These are phyloP conservation scores for Microctonus aethiopoides DNA, from an alignment of 2,888 invertebrate species.

Conservation along the genomic window DNA sequence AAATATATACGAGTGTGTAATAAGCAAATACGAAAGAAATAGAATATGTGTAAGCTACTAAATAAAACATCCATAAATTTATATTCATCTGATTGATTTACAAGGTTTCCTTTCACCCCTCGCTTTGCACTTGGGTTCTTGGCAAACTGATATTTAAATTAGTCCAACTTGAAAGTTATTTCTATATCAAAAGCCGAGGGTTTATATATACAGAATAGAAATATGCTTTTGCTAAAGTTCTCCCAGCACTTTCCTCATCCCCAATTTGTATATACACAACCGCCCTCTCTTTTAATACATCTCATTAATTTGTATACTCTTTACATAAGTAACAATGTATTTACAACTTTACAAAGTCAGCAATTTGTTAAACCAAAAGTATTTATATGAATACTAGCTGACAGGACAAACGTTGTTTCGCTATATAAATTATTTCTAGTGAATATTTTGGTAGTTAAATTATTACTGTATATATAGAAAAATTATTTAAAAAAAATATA, in stretches of 20 bases:
- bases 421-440: too few relatives aligned
- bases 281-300: slow-evolving; percentile 1
- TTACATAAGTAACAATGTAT: background rate
- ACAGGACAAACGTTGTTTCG: too few relatives aligned
- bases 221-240: slow-evolving; percentile 51
- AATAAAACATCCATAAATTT: slow-evolving; percentile 67
- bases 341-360: slow-evolving; percentile 4
- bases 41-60: slow-evolving; percentile 57
- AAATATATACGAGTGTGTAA: slow-evolving; percentile 17
- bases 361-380: background rate
- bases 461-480: too few relatives aligned
- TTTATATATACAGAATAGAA: slow-evolving; percentile 44
- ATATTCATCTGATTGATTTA: slow-evolving; percentile 64
- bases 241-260: slow-evolving; percentile 16
- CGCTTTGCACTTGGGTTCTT: slow-evolving; percentile 29
- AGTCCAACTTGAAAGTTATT: slow-evolving; percentile 61
- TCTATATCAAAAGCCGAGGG: slow-evolving; percentile 33
- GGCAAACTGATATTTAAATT: slow-evolving; percentile 67
- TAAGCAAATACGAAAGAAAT: slow-evolving; percentile 36
- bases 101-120: slow-evolving; percentile 55
- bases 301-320: slow-evolving; percentile 15
- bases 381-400: too few relatives aligned
- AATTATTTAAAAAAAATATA: too few relatives aligned
- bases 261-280: slow-evolving; percentile 3
- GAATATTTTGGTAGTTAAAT: too few relatives aligned